Evolutionary conservation across 2,113 vertebrate genomes (phyloP), one percentile per base, ranked within the genome.

Genomic region (Lota lota): DNA sequence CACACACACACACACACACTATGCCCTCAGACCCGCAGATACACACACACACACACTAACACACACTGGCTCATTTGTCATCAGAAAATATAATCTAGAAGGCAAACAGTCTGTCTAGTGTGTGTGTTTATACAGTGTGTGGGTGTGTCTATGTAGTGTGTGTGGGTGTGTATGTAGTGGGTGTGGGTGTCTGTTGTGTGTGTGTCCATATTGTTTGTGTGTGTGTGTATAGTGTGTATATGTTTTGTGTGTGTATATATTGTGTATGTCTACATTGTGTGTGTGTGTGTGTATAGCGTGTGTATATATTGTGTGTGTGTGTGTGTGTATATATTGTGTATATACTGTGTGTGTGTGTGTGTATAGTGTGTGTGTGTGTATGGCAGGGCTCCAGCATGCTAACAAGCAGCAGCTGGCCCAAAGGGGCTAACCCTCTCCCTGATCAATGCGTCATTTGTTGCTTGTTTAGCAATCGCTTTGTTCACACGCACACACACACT

Each of bases 381-480:
- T n/a, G 88, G 82, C 80, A 22, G 70, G 67, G 68, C 24, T 86
- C 89, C 28, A 33, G 28, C 28, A 33, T 33, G 28, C 28, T 87
- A 89, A 89, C 69, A 79, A 89, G 82, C 85, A 88, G 85, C 90
- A 89, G 85, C 90, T 90, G 87, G 75, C 78, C 82, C 33, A 78
- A 81, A 83, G 81, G 81, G 81, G 72, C 83, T 76, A 82, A 84
- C 85, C 78, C 84, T 84, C 70, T 63, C 69, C 62, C 83, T 75
- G 81, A 83, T 88, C 74, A 87, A 88, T 85, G 81, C 84, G 85
- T 77, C 87, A 85, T 81, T 90, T 89, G 87, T 87, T 85, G 86
- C 79, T 85, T 80, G 79, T 84, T 88, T 87, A 72, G 83, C 73
- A 60, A 66, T 82, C 68, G 50, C 77, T 85, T 87, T 86, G 77